Evolutionary conservation across 2,888 invertebrate species (phyloP).

Genomic region (Sinotaia quadrata): DNA sequence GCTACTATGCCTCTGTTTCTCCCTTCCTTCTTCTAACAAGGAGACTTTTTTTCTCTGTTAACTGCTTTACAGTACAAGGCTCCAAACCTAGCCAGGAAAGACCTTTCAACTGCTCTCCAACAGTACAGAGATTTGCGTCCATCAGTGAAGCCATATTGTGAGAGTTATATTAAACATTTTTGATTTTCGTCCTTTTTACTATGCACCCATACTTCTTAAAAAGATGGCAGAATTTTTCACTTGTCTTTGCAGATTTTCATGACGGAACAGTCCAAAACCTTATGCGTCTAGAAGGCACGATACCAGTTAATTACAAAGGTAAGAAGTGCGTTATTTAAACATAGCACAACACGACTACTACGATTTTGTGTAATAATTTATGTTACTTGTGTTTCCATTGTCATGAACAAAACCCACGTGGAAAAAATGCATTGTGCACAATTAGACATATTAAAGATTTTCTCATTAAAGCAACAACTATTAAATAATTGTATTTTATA

Average conservation of each 20-base stretch:
- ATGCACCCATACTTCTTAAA: no score
- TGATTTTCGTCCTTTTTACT: background rate
- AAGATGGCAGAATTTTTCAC: background rate
- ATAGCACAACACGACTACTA: background rate
- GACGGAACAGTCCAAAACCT: conserved; percentile 88
- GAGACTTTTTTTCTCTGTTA: no score
- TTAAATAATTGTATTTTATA: no score
- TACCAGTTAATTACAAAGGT: conserved; percentile 92
- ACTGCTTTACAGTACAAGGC: conserved; percentile 82
- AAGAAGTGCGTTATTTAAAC: conserved; percentile 41
- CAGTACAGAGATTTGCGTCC: conserved; percentile 80
- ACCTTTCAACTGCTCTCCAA: conserved; percentile 79
- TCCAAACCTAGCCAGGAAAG: conserved; percentile 79
- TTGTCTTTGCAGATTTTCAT: conserved; percentile 81
- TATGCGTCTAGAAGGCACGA: conserved; percentile 89
- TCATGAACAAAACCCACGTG: no score
- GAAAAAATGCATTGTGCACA: no score
- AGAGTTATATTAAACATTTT: conserved; percentile 42
- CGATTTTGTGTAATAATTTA: no score
- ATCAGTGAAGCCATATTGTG: conserved; percentile 81
- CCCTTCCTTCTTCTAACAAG: no score
- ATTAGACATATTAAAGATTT: no score
- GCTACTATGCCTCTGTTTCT: no score
- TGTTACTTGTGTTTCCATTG: no score
- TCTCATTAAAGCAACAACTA: background rate